Base-by-base conservation (phyloP, 2,888 invertebrate genomes). In the Eupithecia abbreviata region DNA sequence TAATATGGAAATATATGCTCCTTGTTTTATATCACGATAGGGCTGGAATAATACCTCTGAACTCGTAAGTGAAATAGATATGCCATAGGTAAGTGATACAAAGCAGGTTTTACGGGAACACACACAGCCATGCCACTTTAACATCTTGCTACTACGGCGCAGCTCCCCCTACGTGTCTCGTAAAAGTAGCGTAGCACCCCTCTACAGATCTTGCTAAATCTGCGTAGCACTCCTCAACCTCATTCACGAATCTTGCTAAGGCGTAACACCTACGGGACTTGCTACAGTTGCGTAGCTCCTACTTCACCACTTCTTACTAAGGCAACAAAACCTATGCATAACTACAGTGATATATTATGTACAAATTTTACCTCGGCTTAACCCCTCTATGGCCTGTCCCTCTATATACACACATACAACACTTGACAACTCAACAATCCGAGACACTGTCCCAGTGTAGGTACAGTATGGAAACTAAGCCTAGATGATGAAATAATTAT, bases 1-100 rank as follows among this genome's bases (percentile, higher is more conserved):
- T 85, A 77, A 18, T 84, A 85, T 85, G 84, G 83, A 85, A 81
- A 86, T 84, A 84, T 85, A 85, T 81, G 84, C 82, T 81, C 58
- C 74, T 70, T 75, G 65, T 71, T 77, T 77, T 74, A 80, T 80
- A 79, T 80, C 74, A 55, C 58, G 69, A 41, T 49, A 51, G 58
- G 65, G 73, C 49, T 18, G 72, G 68, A 70, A 58, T 75, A 73
- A 77, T 62, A 18, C 13, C 55, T 55, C 30, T 55, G 73, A 66
- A 66, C 66, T 42, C 15, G 42, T 66, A 66, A 66, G 42, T 66
- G 66, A 66, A 42, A 66, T 66, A 66, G 7, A 65, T 41, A 65
- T 3, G 65, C 41, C 41, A 12, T 41, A 42, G 7, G 62, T 62
- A 58, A 4, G 58, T 18, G n/a, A 10, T 58, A 51, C 51, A n/a